Percentiles rank a stretch among this genome's conserved stretches.
Conservation (phyloP, 2,797 vertebrate genomes). For the Halcyon smyrnensis region DNA sequence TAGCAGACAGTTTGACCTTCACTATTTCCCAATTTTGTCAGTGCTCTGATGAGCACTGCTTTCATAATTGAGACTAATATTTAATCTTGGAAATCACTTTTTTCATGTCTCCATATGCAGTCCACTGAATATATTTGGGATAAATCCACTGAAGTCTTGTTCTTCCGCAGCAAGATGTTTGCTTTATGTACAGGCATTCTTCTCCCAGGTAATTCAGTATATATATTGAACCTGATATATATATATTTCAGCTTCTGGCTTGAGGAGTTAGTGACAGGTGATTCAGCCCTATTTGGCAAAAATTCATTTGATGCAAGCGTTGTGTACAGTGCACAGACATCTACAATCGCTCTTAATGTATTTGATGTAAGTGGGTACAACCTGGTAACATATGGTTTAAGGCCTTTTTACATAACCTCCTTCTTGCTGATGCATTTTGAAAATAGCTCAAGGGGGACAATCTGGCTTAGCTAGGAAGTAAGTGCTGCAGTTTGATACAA, state of each 20-base stretch:
- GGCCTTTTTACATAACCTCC: constrained; percentile 60
- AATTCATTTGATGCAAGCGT: neutral
- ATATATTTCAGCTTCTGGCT: neutral
- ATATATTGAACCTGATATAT: neutral
- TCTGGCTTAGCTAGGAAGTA: constrained; percentile 62
- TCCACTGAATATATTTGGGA: neutral
- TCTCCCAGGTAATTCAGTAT: constrained; percentile 3
- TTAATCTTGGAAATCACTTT: constrained; percentile 34
- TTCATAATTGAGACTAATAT: constrained; percentile 29
- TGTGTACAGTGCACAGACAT: neutral
- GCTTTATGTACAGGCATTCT: neutral
- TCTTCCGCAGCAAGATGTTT: neutral
- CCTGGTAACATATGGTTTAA: constrained; percentile 62
- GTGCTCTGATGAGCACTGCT: neutral
- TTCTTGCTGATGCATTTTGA: constrained; percentile 70
- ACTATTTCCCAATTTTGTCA: neutral
- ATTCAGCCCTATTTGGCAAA: neutral
- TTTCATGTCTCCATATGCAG: neutral
- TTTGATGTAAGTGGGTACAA: constrained; percentile 41
- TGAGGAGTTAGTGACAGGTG: neutral
- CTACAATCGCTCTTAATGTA: neutral
- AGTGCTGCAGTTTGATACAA: constrained; percentile 59
- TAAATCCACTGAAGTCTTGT: constrained; percentile 26
- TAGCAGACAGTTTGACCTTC: neutral
- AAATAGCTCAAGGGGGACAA: constrained; percentile 69